A percentile compares a stretch with the other conserved stretches of the same genome.
Conservation (phyloP, 2,888 invertebrate genomes). For the Noctua pronuba region DNA sequence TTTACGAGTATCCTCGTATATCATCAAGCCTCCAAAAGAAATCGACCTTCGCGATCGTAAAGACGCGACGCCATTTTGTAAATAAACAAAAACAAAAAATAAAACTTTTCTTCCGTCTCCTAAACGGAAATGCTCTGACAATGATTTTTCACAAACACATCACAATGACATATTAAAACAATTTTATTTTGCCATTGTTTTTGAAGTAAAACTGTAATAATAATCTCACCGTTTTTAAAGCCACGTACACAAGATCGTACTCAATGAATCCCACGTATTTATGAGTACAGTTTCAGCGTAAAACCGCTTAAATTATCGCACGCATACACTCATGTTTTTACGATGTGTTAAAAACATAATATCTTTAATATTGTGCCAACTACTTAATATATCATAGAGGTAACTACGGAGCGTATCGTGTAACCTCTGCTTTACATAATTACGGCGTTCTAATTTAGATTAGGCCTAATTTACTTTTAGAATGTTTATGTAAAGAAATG, state of each 20-base stretch:
- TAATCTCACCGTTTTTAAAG: conserved; percentile 42
- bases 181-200: conserved; percentile 50
- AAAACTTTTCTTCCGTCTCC: conserved; percentile 28
- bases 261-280: conserved; percentile 68
- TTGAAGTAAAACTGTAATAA: conserved; percentile 39
- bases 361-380: conserved; percentile 67
- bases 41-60: conserved; percentile 40
- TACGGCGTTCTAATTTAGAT: conserved; percentile 55
- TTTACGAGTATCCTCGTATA: conserved; percentile 43
- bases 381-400: conserved; percentile 60
- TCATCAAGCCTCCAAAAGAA: conserved; percentile 18
- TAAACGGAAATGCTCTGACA: conserved; percentile 52
- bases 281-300: conserved; percentile 43
- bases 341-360: conserved; percentile 73
- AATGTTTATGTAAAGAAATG: conserved; percentile 50
- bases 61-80: conserved; percentile 20
- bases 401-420: conserved; percentile 44
- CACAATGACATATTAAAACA: conserved; percentile 36
- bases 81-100: conserved; percentile 49
- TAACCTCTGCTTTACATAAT: conserved; percentile 60
- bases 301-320: conserved; percentile 66
- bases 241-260: conserved; percentile 29
- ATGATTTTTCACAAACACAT: conserved; percentile 37
- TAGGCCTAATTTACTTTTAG: conserved; percentile 59
- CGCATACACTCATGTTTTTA: conserved; percentile 67